Conservation (phyloP, 1,140 invertebrate genomes). For the Cheumatopsyche charites region DNA sequence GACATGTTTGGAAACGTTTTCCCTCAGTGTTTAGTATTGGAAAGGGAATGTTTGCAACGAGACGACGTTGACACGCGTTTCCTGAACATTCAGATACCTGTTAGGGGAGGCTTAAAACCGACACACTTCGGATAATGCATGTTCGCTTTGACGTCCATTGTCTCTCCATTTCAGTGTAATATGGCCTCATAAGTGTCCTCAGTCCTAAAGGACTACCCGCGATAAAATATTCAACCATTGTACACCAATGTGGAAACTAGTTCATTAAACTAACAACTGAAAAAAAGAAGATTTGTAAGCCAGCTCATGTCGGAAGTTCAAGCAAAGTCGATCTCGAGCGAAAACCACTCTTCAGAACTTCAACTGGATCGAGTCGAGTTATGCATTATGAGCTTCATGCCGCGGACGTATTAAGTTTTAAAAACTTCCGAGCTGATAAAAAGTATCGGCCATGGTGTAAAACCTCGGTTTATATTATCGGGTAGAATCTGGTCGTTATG, state of each 20-base stretch:
- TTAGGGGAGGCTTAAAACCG: background rate
- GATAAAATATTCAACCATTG: no score
- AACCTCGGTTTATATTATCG: no score
- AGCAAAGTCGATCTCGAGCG: background rate
- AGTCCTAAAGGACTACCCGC: no score
- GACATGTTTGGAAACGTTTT: background rate
- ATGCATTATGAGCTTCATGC: background rate
- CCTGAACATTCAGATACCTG: slow-evolving; percentile 2
- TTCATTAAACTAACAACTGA: no score
- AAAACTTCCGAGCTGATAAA: background rate
- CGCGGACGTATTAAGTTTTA: background rate
- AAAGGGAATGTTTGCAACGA: background rate
- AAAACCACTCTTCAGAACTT: no score
- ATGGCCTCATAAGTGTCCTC: no score
- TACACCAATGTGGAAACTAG: no score
- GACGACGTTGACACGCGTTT: slow-evolving; percentile 13
- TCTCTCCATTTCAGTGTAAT: background rate
- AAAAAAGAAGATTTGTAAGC: background rate
- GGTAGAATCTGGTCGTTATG: no score
- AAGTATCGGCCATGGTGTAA: no score
- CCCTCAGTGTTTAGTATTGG: background rate
- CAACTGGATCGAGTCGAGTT: no score
- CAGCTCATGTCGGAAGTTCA: background rate
- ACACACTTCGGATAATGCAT: slow-evolving; percentile 12
- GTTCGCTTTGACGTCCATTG: slow-evolving; percentile 13